Conservation (phyloP, 2,113 vertebrate genomes). For the Mesoclemmys tuberculata region DNA sequence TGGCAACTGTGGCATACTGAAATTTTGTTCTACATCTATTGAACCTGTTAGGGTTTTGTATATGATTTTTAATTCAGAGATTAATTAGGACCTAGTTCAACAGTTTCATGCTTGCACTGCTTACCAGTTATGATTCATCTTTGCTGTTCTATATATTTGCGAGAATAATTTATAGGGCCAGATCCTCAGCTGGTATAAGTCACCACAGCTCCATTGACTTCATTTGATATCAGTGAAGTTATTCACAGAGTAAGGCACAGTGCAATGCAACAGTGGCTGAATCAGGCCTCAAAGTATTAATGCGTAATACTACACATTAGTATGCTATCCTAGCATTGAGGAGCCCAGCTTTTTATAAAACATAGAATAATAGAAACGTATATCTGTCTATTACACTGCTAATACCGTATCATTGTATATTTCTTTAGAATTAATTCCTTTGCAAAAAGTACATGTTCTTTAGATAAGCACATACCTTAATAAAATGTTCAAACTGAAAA, state of each 20-base stretch:
- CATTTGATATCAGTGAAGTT: background rate
- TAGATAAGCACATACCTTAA: background rate
- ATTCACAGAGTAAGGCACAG: background rate
- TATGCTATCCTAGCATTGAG: constrained; percentile 10
- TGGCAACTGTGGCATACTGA: constrained; percentile 11
- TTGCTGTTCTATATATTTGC: constrained; percentile 37
- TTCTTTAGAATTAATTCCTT: constrained; percentile 50
- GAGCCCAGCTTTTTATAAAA: background rate
- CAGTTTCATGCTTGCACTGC: constrained; percentile 40
- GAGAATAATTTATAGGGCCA: background rate
- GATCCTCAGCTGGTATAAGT: constrained; percentile 6
- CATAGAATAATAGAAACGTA: background rate
- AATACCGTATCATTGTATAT: background rate
- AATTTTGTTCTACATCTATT: constrained; percentile 45
- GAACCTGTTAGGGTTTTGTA: background rate
- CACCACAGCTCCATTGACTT: constrained; percentile 3
- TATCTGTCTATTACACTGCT: constrained; percentile 41
- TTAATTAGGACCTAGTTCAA: constrained; percentile 49
- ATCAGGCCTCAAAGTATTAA: constrained; percentile 39
- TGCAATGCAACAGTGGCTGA: background rate
- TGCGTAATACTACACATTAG: constrained; percentile 27
- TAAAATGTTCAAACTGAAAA: constrained; percentile 26
- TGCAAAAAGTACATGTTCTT: constrained; percentile 18
- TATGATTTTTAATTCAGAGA: constrained; percentile 42
- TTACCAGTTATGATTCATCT: constrained; percentile 40